phyloP scores from a whole-genome alignment of 2,888 invertebrate species.

The Allolobophora icterica region DNA sequence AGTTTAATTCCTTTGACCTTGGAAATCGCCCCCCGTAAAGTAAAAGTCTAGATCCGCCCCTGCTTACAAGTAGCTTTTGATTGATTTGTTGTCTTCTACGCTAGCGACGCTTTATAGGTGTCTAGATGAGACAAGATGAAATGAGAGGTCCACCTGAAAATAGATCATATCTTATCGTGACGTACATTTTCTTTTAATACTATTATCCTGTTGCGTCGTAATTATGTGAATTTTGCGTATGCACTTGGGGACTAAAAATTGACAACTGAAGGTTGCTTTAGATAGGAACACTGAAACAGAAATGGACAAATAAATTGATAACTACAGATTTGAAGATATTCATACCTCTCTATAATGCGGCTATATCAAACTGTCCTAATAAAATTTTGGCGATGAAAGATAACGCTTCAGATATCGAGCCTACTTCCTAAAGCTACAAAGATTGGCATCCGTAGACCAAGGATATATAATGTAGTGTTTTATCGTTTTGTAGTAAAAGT shows the following conservation, averaged over 20 bases:
- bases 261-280: background rate
- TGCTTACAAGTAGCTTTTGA: background rate
- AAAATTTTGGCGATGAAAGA: background rate
- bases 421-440: background rate
- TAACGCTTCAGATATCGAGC: no score
- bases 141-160: no score
- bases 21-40: no score
- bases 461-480: background rate
- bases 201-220: no score
- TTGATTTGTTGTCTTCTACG: background rate
- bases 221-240: background rate
- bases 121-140: background rate
- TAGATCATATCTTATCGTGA: no score
- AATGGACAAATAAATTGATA: background rate
- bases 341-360: background rate
- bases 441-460: background rate
- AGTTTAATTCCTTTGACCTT: no score
- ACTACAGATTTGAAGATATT: background rate
- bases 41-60: no score
- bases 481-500: background rate
- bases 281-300: background rate
- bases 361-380: background rate
- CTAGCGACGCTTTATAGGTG: background rate
- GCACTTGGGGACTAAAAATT: background rate
- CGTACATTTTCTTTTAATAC: no score